Base-by-base conservation (phyloP, 2,797 vertebrate genomes). In the Lacerta agilis region DNA sequence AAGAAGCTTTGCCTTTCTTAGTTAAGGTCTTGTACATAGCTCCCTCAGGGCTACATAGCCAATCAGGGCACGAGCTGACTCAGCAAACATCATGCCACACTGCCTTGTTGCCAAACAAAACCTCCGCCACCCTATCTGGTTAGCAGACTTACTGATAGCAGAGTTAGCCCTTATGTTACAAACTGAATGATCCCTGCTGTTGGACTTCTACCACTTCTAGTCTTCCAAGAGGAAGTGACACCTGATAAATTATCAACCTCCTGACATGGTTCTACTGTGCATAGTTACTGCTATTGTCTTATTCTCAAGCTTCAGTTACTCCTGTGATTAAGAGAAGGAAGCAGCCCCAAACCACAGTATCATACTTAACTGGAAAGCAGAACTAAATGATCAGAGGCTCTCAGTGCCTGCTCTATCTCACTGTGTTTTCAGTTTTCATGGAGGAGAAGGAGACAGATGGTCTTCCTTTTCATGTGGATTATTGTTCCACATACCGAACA, bases 291-390 rank as follows among this genome's bases (percentile, higher is more conserved):
- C 9, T 76, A 55, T 71, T 36, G n/a, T 85, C 89, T 83, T 82
- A 82, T 55, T 82, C 86, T 87, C 49, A 49, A 85, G 20, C 33
- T 10, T 66, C 33, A 38, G 82, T 88, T 84, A 82, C 87, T 92
- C 89, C 93, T 87, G 91, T 90, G 92, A 89, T 91, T 90, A 92
- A 75, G 11, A 83, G 0, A 90, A 94, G 95, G 95, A 96, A 95
- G 91, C 29, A 82, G 81, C 86, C 58, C 86, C 80, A 86, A 93
- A 94, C 94, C 92, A 94, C 94, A 94, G 90, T 84, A 71, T 49
- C 15, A 80, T 58, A 89, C 73, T 69, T 78, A 80, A 92, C 89
- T 92, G 85, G 91, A 96, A 95, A 95, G 95, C 89, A 25, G 95
- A 95, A 96, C 93, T 91, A 81, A 91, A 87, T 1, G 75, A 66